A percentile compares a stretch with the other conserved stretches of the same genome.
Conservation (phyloP, 2,797 vertebrate genomes). For the Australoheros facetus region DNA sequence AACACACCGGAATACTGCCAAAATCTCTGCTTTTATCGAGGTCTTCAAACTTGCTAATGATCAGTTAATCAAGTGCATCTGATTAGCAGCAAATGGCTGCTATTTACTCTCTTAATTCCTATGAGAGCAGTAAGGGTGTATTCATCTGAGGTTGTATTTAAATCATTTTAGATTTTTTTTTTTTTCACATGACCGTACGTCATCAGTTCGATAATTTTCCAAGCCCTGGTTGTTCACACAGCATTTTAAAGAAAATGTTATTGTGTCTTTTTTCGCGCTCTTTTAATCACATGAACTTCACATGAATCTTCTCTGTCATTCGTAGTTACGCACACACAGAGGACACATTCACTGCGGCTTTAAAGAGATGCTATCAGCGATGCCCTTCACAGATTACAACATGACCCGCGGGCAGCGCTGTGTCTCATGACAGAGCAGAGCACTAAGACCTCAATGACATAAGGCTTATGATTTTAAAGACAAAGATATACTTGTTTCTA, state of each 20-base stretch:
- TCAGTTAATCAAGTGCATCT: too few species aligned
- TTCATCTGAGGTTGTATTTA: background rate
- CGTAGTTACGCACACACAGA: conserved; percentile 38
- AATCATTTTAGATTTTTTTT: too few species aligned
- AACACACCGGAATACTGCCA: background rate
- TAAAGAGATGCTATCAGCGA: conserved; percentile 68
- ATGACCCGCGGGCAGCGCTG: conserved; percentile 63
- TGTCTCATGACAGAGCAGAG: conserved; percentile 70
- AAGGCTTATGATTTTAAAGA: conserved; percentile 66
- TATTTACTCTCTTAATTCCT: too few species aligned
- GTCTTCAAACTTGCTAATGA: background rate
- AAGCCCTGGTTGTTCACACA: background rate
- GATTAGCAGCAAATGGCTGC: too few species aligned
- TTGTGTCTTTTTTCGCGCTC: background rate
- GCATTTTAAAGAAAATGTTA: background rate
- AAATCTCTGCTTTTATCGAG: background rate
- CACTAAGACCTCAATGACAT: conserved; percentile 65
- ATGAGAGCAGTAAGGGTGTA: background rate
- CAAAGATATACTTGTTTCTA: conserved; percentile 61
- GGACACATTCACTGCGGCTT: conserved; percentile 53
- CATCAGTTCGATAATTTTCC: background rate
- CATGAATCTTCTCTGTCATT: conserved; percentile 34
- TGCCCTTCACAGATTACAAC: conserved; percentile 65
- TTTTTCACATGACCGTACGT: background rate
- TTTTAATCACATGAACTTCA: conserved; percentile 39